Conservation (phyloP, 2,797 vertebrate genomes). For the Epinephelus malabaricus region DNA sequence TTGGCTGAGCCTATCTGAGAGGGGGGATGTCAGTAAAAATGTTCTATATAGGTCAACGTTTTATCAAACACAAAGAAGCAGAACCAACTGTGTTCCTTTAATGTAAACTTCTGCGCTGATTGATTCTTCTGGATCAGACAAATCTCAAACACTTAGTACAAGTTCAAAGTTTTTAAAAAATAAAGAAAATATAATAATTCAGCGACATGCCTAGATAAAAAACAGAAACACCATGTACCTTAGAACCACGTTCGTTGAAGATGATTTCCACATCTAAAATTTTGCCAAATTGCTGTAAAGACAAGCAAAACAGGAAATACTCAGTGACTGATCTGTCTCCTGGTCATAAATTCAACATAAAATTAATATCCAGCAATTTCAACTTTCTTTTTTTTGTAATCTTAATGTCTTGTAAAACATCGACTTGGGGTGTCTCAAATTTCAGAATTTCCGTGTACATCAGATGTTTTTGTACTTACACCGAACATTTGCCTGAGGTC, state of each 20-base stretch:
- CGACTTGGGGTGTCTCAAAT: neutral
- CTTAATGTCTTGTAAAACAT: neutral
- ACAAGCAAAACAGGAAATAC: conserved; percentile 70
- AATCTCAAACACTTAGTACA: neutral
- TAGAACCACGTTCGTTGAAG: conserved; percentile 98
- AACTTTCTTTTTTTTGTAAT: neutral
- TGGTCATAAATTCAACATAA: neutral
- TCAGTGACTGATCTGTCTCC: neutral
- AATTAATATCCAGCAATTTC: neutral
- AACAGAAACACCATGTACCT: conserved; percentile 86
- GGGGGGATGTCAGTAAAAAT: too few species aligned
- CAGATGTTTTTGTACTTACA: conserved; percentile 85
- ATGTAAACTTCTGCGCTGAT: neutral
- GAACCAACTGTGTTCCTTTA: neutral
- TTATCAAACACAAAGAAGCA: neutral
- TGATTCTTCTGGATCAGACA: neutral
- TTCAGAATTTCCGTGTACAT: fast-evolving
- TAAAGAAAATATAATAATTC: neutral
- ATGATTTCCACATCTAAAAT: conserved; percentile 99
- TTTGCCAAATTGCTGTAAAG: conserved; percentile 99
- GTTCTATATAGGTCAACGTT: neutral
- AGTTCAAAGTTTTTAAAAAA: too few species aligned
- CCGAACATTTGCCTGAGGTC: conserved; percentile 99
- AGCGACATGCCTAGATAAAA: too few species aligned
- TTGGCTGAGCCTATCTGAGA: too few species aligned